A percentile compares a stretch with the other conserved stretches of the same genome.
Conservation (phyloP, 2,888 invertebrate species). For the Acleris cristana region DNA sequence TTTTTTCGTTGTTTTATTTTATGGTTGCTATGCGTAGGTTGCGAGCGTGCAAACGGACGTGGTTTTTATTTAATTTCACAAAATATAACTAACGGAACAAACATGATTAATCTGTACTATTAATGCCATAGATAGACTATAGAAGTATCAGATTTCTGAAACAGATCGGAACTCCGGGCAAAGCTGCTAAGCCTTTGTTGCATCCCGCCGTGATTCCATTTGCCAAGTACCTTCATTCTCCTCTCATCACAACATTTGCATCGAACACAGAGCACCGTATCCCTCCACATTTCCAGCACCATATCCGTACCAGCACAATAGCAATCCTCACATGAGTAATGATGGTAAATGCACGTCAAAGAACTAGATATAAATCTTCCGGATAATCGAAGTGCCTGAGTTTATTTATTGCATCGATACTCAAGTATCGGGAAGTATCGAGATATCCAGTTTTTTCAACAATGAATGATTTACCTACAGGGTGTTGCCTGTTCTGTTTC, state of each 20-base stretch:
- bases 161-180: not conserved
- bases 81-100: too few species aligned
- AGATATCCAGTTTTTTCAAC: constrained; percentile 61
- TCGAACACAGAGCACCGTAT: constrained; percentile 16
- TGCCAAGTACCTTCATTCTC: constrained; percentile 8
- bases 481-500: constrained; percentile 39
- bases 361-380: constrained; percentile 78
- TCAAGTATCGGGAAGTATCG: constrained; percentile 61
- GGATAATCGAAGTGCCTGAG: constrained; percentile 73
- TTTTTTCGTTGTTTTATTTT: too few species aligned
- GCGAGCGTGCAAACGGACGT: too few species aligned
- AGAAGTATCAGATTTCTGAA: not conserved
- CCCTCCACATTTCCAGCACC: constrained; percentile 6
- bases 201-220: constrained; percentile 2
- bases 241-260: constrained; percentile 29
- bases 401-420: constrained; percentile 74
- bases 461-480: constrained; percentile 71
- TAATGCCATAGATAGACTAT: not conserved
- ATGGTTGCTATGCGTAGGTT: too few species aligned
- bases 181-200: constrained; percentile 17
- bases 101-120: not conserved
- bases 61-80: too few species aligned
- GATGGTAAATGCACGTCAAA: constrained; percentile 63
- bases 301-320: constrained; percentile 52
- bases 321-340: constrained; percentile 70